Evolutionary conservation across 2,888 invertebrate genomes (phyloP).

Genomic region (Tenthredo notha): DNA sequence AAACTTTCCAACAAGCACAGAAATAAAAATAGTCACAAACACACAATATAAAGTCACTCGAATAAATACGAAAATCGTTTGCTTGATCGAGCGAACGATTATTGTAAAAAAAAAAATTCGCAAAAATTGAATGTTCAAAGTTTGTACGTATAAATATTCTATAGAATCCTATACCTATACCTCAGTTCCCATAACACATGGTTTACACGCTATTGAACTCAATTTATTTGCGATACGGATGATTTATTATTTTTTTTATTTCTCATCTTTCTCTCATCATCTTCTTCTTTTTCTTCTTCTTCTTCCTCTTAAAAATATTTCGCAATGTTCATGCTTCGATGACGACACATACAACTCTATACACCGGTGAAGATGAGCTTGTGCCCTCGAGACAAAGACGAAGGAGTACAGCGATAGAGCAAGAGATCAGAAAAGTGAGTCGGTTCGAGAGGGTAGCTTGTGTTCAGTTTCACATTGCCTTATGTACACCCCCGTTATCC

Average conservation of each 20-base stretch:
- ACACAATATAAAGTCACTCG: slow-evolving; percentile 23
- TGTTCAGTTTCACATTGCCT: slow-evolving; percentile 37
- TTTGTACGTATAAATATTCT: neutral
- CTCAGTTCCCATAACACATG: neutral
- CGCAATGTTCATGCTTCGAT: neutral
- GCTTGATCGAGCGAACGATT: neutral
- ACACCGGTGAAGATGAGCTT: neutral
- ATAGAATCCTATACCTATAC: neutral
- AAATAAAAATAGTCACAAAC: neutral
- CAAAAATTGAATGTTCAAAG: neutral
- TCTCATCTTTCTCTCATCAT: neutral
- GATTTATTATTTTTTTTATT: neutral
- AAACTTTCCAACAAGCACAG: neutral
- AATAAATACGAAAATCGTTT: slow-evolving; percentile 14
- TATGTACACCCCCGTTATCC: slow-evolving; percentile 62
- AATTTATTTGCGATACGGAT: slow-evolving; percentile 31
- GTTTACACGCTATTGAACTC: neutral
- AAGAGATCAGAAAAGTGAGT: slow-evolving; percentile 6
- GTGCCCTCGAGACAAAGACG: neutral
- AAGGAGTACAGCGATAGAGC: neutral
- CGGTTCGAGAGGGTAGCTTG: neutral
- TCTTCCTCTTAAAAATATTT: neutral
- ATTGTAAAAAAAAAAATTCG: neutral
- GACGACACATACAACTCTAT: slow-evolving; percentile 3
- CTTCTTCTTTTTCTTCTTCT: neutral